Percentiles rank a stretch among this genome's conserved stretches.
phyloP scores from a whole-genome alignment of 2,888 invertebrate species.

The Agonopterix arenella region DNA sequence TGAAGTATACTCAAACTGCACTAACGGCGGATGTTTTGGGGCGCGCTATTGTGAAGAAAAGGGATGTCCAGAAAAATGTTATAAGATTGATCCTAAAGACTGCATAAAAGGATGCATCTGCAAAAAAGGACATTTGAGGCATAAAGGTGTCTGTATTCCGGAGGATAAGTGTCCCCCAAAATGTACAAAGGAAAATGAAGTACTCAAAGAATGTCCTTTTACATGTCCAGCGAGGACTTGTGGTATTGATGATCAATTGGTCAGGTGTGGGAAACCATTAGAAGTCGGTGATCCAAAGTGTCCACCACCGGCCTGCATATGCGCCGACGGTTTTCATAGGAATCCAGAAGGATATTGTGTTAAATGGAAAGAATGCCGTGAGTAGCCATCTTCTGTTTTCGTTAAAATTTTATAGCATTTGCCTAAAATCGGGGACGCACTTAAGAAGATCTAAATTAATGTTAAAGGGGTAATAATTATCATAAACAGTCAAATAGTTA shows the following conservation, averaged over 20 bases:
- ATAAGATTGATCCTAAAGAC: conserved; percentile 8
- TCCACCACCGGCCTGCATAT: conserved; percentile 5
- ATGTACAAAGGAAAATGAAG: neutral
- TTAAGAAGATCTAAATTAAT: too few relatives aligned
- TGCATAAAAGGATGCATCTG: conserved; percentile 13
- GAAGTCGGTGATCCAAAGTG: conserved; percentile 1
- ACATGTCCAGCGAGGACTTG: conserved; percentile 2
- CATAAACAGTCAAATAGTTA: too few relatives aligned
- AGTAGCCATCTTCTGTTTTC: neutral
- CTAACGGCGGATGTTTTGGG: conserved; percentile 19
- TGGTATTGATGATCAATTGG: neutral
- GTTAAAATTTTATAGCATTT: too few relatives aligned
- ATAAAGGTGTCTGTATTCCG: conserved; percentile 10
- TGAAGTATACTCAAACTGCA: conserved; percentile 17
- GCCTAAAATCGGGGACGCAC: too few relatives aligned
- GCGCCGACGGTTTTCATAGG: conserved; percentile 7
- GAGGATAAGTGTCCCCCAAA: neutral
- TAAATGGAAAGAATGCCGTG: conserved; percentile 4
- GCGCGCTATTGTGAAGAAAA: conserved; percentile 8
- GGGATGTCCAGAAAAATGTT: conserved; percentile 9
- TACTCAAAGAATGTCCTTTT: neutral
- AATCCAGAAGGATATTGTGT: neutral
- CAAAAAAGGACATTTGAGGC: conserved; percentile 6
- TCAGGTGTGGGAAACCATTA: conserved; percentile 6
- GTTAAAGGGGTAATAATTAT: too few relatives aligned